A percentile compares a stretch with the other conserved stretches of the same genome.
Evolutionary conservation across 2,797 vertebrate genomes (phyloP).

Genomic region (Cuculus canorus): DNA sequence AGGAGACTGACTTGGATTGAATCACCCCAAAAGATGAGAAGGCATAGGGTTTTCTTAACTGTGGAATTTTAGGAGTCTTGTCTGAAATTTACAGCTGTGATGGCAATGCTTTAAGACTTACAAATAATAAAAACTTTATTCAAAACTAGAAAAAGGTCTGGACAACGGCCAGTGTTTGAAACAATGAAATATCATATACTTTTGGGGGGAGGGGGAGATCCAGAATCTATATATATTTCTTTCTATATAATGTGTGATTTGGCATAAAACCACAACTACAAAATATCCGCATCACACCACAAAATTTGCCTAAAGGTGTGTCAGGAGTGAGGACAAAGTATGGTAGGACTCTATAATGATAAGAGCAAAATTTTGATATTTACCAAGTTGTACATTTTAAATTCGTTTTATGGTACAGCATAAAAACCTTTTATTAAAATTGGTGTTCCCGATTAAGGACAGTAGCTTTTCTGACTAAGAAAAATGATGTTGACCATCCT

Average conservation of each 20-base stretch:
- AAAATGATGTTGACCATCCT: background rate
- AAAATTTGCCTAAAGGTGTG: background rate
- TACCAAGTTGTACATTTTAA: background rate
- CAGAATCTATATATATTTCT: background rate
- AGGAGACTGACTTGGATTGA: background rate
- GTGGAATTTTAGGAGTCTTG: background rate
- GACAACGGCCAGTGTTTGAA: background rate
- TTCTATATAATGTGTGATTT: background rate
- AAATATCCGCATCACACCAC: background rate
- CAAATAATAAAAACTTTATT: background rate
- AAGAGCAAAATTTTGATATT: background rate
- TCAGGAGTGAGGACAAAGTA: background rate
- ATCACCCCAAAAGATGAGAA: background rate
- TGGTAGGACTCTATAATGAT: background rate
- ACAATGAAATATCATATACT: background rate
- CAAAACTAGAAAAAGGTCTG: background rate
- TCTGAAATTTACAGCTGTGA: background rate
- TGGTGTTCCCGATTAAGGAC: background rate
- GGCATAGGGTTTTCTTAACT: background rate
- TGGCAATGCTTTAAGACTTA: background rate
- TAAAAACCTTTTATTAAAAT: background rate
- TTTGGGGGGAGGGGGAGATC: background rate
- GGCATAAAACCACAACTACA: background rate
- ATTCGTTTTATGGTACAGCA: background rate
- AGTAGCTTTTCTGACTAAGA: background rate